Evolutionary conservation across 2,888 invertebrate species (phyloP), one percentile per base, ranked within the genome.

Genomic region (Ophion ventricosus): DNA sequence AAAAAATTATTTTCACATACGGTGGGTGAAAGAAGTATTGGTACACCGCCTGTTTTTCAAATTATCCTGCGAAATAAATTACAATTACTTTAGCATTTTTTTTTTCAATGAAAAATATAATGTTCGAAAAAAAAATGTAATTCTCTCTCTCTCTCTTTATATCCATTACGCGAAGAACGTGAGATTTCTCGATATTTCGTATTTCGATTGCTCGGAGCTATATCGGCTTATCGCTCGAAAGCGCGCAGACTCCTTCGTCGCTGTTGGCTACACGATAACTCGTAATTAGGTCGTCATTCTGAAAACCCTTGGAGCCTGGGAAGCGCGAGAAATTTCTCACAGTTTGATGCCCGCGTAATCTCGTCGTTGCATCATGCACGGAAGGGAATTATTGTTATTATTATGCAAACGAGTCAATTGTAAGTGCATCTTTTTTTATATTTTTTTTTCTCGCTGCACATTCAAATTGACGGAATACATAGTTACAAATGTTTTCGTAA

Each of bases 261-360:
- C 81, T 82, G 78, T 63, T 25, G 73, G 66, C 64, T 64, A 64
- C 63, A 82, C 79, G 84, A 84, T 84, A 84, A 81, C 81, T 78
- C 70, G 70, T 79, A 84, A 84, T 84, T 82, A 75, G 84, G 81
- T 82, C 84, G 84, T 75, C 74, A 70, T 78, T 73, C 77, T 77
- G 73, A 80, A 78, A 76, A 78, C 69, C 56, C 64, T 75, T 35
- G 35, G 75, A 66, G 64, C 23, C 64, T 66, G 75, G 75, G 35
- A 54, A 75, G 75, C 75, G 64, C 64, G 64, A 75, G 75, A 75
- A 75, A 75, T 75, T 75, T 64, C 75, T 75, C 75, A 66, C 75
- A 75, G 75, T 75, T 66, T 75, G 64, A 75, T 49, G 75, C 64
- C 43, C 64, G 26, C 64, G 35, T 75, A 75, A 75, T 75, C 75